Conservation (phyloP, 2,888 invertebrate genomes). For the Acheta domesticus region DNA sequence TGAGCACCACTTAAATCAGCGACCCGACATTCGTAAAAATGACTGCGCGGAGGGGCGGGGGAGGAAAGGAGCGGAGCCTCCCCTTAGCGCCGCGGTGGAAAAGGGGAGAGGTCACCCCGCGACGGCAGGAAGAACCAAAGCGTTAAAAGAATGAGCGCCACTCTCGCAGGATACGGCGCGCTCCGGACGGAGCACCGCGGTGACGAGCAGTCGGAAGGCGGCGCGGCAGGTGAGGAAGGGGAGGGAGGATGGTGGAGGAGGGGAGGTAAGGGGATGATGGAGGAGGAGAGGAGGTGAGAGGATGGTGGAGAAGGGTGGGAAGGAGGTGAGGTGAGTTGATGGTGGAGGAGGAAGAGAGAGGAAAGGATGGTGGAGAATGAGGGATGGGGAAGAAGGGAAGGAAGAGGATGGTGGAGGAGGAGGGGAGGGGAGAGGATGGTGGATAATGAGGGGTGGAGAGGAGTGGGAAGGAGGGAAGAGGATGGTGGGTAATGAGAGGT, state of each 20-base stretch:
- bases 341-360: too few species aligned
- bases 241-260: too few species aligned
- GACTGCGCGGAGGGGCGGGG: not conserved
- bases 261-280: too few species aligned
- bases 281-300: not conserved
- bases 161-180: not conserved
- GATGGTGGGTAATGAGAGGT: too few species aligned
- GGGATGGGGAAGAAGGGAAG: not conserved
- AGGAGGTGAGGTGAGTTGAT: too few species aligned
- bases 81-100: too few species aligned
- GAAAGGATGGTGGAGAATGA: too few species aligned
- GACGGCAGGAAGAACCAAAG: not conserved
- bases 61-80: too few species aligned
- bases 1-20: not conserved
- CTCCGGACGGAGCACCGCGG: not conserved
- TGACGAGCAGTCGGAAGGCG: not conserved
- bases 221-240: not conserved
- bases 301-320: not conserved
- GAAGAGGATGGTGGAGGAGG: too few species aligned
- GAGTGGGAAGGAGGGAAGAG: too few species aligned
- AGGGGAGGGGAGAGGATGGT: too few species aligned
- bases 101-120: not conserved
- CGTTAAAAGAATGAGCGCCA: not conserved
- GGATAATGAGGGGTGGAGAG: too few species aligned
- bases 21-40: slow-evolving; percentile 5